A percentile compares a stretch with the other conserved stretches of the same genome.
phyloP scores from a whole-genome alignment of 2,888 invertebrate species.

The Caenorhabditis sp. region DNA sequence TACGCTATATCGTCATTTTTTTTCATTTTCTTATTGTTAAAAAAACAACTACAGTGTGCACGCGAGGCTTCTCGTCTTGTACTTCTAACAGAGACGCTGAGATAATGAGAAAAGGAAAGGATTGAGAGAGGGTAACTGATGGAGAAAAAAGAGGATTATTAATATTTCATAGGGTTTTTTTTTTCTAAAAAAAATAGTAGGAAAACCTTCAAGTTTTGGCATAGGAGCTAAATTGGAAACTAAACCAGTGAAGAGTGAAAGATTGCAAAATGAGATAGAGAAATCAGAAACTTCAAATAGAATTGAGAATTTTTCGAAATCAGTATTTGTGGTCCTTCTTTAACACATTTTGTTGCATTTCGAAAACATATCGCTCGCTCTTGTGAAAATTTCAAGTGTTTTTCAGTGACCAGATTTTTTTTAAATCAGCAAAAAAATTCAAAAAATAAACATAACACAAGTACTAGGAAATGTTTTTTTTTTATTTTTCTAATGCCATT shows the following conservation, averaged over 20 bases:
- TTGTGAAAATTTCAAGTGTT: too few relatives aligned
- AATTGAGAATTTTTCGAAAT: too few relatives aligned
- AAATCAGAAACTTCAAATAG: too few relatives aligned
- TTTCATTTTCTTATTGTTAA: not conserved
- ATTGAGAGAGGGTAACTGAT: constrained; percentile 1
- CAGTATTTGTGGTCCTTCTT: too few relatives aligned
- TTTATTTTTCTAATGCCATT: too few relatives aligned
- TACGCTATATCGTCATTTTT: not conserved
- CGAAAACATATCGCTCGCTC: too few relatives aligned
- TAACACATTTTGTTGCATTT: too few relatives aligned
- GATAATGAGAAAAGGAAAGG: constrained; percentile 1
- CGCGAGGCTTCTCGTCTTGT: not conserved
- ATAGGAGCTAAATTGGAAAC: not conserved
- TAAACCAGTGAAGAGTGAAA: constrained; percentile 1
- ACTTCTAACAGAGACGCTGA: constrained; percentile 1
- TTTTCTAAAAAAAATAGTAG: not conserved
- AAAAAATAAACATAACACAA: too few relatives aligned
- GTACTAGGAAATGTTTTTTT: too few relatives aligned
- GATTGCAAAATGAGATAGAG: constrained; percentile 7
- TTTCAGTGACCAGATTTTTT: too few relatives aligned
- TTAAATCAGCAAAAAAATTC: too few relatives aligned
- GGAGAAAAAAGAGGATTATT: not conserved
- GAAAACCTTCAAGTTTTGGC: not conserved
- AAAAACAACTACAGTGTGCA: not conserved
- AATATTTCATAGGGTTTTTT: not conserved